Evolutionary conservation across 2,888 invertebrate genomes (phyloP).

Genomic region (Melanostoma mellinum): DNA sequence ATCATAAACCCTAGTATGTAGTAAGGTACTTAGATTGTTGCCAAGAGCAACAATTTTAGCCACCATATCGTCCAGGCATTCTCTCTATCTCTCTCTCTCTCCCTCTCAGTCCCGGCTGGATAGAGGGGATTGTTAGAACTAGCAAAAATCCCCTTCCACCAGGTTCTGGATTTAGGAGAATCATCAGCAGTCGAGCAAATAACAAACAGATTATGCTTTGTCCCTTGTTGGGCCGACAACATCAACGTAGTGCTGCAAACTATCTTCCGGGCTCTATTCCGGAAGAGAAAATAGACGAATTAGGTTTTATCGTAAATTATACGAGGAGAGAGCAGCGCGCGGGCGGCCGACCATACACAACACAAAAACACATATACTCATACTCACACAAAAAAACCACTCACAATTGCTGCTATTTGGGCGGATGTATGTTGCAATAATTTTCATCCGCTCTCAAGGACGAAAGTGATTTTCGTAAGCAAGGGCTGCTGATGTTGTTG

Average conservation of each 20-base stretch:
- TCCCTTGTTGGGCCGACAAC: conserved; percentile 57
- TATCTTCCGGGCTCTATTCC: conserved; percentile 46
- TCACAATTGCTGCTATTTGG: conserved; percentile 8
- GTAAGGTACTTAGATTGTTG: conserved; percentile 67
- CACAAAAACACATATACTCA: background rate
- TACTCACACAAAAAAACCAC: background rate
- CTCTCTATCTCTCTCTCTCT: too few relatives aligned
- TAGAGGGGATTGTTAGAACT: too few relatives aligned
- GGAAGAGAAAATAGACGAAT: conserved; percentile 63
- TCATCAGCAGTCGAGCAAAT: conserved; percentile 65
- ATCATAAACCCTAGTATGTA: conserved; percentile 58
- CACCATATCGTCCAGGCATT: conserved; percentile 33
- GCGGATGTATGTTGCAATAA: conserved; percentile 52
- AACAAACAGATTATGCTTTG: conserved; percentile 71
- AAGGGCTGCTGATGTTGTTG: background rate
- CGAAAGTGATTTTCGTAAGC: conserved; percentile 50
- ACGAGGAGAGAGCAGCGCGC: conserved; percentile 13
- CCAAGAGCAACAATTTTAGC: conserved; percentile 69
- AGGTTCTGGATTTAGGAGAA: conserved; percentile 49
- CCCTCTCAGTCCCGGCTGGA: too few relatives aligned
- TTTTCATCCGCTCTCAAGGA: conserved; percentile 49
- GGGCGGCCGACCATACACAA: background rate
- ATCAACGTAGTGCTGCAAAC: conserved; percentile 18
- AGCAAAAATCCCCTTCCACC: background rate
- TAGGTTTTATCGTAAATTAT: conserved; percentile 65